These are phyloP conservation scores for Scaptomyza caliginosa DNA, from an alignment of 2,888 invertebrate species.

Conservation along the genomic window DNA sequence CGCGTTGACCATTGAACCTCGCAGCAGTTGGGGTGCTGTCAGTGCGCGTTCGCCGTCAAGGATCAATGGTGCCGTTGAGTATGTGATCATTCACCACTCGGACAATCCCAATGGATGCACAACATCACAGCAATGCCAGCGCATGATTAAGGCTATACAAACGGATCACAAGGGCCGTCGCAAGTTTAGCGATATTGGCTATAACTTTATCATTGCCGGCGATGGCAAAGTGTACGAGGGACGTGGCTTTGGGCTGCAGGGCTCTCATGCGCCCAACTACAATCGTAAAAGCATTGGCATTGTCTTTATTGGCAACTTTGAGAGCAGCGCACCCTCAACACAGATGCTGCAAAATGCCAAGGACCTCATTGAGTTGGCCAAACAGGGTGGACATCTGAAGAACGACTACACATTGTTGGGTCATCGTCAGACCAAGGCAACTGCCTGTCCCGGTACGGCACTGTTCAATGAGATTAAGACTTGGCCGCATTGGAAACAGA, in stretches of 20 bases:
- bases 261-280: constrained; percentile 89
- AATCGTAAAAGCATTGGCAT: constrained; percentile 89
- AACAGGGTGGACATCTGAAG: constrained; percentile 86
- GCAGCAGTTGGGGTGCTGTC: constrained; percentile 86
- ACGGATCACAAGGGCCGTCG: constrained; percentile 86
- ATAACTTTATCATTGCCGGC: constrained; percentile 89
- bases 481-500: constrained; percentile 86
- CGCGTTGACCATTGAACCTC: constrained; percentile 76
- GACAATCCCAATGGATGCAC: constrained; percentile 87
- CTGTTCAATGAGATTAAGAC: constrained; percentile 86
- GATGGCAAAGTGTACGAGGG: constrained; percentile 90
- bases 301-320: constrained; percentile 87
- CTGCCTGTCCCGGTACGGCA: constrained; percentile 88
- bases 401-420: constrained; percentile 87
- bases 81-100: constrained; percentile 89
- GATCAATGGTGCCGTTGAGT: constrained; percentile 86
- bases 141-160: constrained; percentile 88
- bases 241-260: constrained; percentile 88
- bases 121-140: constrained; percentile 85
- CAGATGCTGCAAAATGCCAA: constrained; percentile 87
- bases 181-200: constrained; percentile 89
- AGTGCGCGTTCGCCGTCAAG: constrained; percentile 84
- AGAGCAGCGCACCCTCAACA: constrained; percentile 85
- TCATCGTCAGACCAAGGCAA: constrained; percentile 86
- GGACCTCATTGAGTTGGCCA: constrained; percentile 86